A percentile compares a stretch with the other conserved stretches of the same genome.
phyloP scores from a whole-genome alignment of 1,140 invertebrate species.

The Coptotermes formosanus region DNA sequence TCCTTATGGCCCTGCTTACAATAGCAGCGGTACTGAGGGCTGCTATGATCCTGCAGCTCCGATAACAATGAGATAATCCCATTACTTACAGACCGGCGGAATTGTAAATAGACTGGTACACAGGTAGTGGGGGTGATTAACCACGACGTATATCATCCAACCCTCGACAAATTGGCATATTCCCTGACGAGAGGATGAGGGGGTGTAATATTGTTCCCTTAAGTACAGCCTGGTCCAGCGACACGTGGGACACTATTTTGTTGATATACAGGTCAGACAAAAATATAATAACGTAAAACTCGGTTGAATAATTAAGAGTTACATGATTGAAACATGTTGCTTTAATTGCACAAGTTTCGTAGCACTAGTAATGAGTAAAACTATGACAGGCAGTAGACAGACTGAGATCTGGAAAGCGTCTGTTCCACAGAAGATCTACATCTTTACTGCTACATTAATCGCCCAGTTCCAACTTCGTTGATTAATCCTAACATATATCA shows the following conservation, averaged over 20 bases:
- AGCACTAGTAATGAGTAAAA: no score
- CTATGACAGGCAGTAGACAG: no score
- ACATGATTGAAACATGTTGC: no score
- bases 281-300: not conserved
- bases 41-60: not conserved
- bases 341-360: no score
- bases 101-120: slow-evolving; percentile 16
- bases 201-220: not conserved
- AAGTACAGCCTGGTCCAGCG: not conserved
- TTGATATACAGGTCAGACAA: not conserved
- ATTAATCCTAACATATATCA: no score
- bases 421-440: no score
- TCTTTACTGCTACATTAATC: no score
- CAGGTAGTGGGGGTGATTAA: slow-evolving; percentile 1
- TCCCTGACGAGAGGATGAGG: not conserved
- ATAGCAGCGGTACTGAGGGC: no score
- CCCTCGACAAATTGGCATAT: slow-evolving; percentile 10
- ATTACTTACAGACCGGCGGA: slow-evolving; percentile 14
- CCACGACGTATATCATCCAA: slow-evolving; percentile 3
- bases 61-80: slow-evolving; percentile 12
- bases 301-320: no score
- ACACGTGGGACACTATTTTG: not conserved
- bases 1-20: no score
- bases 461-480: no score
- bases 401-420: no score